Percentiles rank a stretch among this genome's conserved stretches.
phyloP scores from a whole-genome alignment of 2,113 vertebrate genomes.

The Notechis scutatus region DNA sequence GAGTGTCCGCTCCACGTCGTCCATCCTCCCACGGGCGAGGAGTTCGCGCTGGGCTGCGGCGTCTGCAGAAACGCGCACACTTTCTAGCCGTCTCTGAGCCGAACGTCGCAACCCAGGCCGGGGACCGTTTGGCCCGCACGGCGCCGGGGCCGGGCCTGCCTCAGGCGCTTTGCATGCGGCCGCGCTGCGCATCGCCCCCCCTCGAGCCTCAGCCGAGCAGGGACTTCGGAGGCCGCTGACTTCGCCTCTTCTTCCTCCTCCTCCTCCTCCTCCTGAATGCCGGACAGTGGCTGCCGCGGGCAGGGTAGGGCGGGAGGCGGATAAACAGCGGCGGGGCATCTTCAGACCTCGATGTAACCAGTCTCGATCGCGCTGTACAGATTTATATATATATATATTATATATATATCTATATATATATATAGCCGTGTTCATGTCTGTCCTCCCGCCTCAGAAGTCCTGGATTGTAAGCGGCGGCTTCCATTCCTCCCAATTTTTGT shows the following conservation, averaged over 20 bases:
- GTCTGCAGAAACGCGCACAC: slow-evolving; percentile 99
- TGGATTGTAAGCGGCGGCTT: slow-evolving; percentile 96
- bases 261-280: not conserved
- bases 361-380: not conserved
- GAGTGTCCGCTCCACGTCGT: slow-evolving; percentile 98
- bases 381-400: not conserved
- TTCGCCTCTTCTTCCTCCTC: not conserved
- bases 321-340: not conserved
- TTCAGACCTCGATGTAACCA: not conserved
- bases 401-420: not conserved
- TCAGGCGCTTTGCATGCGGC: slow-evolving; percentile 97
- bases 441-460: slow-evolving; percentile 96
- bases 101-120: not conserved
- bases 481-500: slow-evolving; percentile 87
- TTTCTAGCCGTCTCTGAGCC: slow-evolving; percentile 76
- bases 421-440: slow-evolving; percentile 84
- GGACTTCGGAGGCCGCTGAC: not conserved
- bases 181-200: slow-evolving; percentile 82
- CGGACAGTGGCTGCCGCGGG: not conserved
- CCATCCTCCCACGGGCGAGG: slow-evolving; percentile 95
- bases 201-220: not conserved
- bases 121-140: not conserved
- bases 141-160: not conserved
- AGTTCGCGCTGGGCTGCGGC: slow-evolving; percentile 96
- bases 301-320: not conserved